Evolutionary conservation across 2,113 vertebrate genomes (phyloP), one percentile per base, ranked within the genome.

Genomic region (Petrocephalus zakoni): DNA sequence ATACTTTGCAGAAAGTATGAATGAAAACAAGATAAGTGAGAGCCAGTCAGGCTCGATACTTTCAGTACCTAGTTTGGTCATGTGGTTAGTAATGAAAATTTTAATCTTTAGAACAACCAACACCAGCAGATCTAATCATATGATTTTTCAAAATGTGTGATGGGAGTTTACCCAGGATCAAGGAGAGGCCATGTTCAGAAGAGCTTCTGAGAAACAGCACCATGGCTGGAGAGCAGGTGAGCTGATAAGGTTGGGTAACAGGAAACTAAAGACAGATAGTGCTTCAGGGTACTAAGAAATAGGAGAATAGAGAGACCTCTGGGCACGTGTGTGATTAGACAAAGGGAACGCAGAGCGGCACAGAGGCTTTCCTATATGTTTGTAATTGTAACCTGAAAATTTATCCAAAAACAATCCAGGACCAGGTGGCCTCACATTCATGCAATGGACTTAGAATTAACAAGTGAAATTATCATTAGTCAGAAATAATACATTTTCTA

Each of bases 401-500:
- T 83, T 56, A 42, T 58, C 75, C 58, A 21, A 87, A 64, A 64
- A 47, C 29, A 64, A 64, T 25, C 58, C 25, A 85, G 49, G 84
- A 86, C 58, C 88, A 89, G 88, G 88, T 68, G 88, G 82, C 88
- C 82, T 58, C 82, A 89, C 56, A 34, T 42, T 37, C 81, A 85
- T 72, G n/a, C 7, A 85, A 21, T 42, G 49, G 2, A 72, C 42
- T 72, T 13, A 19, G 3, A 55, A 21, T 10, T 53, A 52, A n/a
- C 55, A 88, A 85, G 21, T 84, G 29, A 58, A 58, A 83, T 81
- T n/a, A 34, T 29, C 68, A 75, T 75, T 37, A 75, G 37, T 84
- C 9, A 84, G n/a, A 84, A 49, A 52, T 84, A 84, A 34, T 11
- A 88, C 9, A 68, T 46, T 51, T 51, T 84, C 17, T 29, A 51